Base-by-base conservation (phyloP, 2,888 invertebrate species). In the Lomographa bimaculata region DNA sequence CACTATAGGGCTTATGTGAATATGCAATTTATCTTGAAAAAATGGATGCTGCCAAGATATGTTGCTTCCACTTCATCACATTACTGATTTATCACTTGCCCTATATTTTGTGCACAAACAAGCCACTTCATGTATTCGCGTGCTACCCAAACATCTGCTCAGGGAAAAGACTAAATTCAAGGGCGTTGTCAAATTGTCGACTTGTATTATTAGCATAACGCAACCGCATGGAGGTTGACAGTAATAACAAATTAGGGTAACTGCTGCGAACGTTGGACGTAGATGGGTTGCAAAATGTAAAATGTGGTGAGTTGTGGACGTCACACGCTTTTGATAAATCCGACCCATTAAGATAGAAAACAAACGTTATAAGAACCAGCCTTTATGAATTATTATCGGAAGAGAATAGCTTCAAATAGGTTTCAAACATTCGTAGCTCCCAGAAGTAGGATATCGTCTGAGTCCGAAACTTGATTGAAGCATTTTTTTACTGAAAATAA, bases 241-340 rank as follows among this genome's bases (percentile, higher is more conserved):
- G 72, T 70, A 73, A 72, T 78, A 79, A 81, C 80, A 80, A 83
- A 82, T 83, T 81, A 82, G 84, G 85, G 83, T 84, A 74, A 71
- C 69, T 69, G 38, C 26, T 26, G 62, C 56, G 5, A 28, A 32
- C 30, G 30, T 32, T 26, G 30, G 35, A 17, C 14, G 11, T 29
- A 17, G 25, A 24, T 19, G 34, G 20, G 5, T 11, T 19, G 29
- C 17, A 11, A 20, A 32, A 4, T 17, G 7, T 8, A 7, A n/a
- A 5, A 14, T 20, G 7, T 4, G 7, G 5, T 7, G 30, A 32
- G 41, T 36, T 21, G n/a, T 6, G 1, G 26, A 42, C 8, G 5
- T 41, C 23, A 6, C 2, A 16, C 6, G 7, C 7, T 36, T 18
- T 16, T 20, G 12, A n/a, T 33, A n/a, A n/a, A n/a, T n/a, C n/a